Base-by-base conservation (phyloP, 1,140 invertebrate species). In the Drosophila bocqueti region DNA sequence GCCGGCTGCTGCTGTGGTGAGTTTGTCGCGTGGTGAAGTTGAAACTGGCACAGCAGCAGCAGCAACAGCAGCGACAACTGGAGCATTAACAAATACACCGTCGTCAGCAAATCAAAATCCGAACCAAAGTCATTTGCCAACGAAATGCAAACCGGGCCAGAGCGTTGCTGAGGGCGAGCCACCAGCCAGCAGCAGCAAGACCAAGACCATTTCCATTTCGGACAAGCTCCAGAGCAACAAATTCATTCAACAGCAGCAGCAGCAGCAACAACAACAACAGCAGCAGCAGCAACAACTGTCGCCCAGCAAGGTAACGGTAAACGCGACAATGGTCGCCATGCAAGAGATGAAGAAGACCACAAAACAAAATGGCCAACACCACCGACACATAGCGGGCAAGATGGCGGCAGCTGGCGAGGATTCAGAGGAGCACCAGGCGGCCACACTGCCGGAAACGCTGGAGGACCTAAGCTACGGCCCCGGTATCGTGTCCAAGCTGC, bases 401-500 rank as follows among this genome's bases (percentile, higher is more conserved):
- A 85, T 34, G 54, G 54, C 54, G 54, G 5, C 54, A 57, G 15
- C 54, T 59, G 83, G 40, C 60, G 72, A 34, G 68, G 80, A 50
- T 21, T 13, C 52, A 63, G 16, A 63, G 63, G 29, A 57, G 36
- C 54, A 57, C 54, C 54, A 57, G 15, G 9, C 54, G 21, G 21
- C 58, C 58, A 29, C 66, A 60, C 18, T 46, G 49, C 7, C 40
- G 49, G 83, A 57, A 40, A 74, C 68, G 31, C 68, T 40, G 46
- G 97, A 98, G 93, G 97, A 98, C 84, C 93, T 98, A 21, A 96
- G 96, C 78, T 98, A 98, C 93, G 97, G 97, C 0, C 97, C 97
- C 11, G 97, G 97, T 9, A 98, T 98, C 83, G 97, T 98, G 6
- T 97, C 96, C 79, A 96, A 96, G 83, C 94, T 98, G 47, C 96